Conservation (phyloP, 2,113 vertebrate genomes). For the Cryptotis parvus region DNA sequence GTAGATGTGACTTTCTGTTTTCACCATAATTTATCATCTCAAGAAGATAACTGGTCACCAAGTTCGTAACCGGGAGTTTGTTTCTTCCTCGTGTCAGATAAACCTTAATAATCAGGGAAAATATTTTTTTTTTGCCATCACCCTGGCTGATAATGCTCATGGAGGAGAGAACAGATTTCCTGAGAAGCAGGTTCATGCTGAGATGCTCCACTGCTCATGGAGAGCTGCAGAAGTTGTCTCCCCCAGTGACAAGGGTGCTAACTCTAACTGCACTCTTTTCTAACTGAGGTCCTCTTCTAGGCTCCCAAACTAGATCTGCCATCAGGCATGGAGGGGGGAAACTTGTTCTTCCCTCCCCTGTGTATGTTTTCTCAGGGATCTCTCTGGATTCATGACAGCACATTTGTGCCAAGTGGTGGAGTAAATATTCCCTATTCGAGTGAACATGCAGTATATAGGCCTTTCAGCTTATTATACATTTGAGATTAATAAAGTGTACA, state of each 20-base stretch:
- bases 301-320: slow-evolving; percentile 43
- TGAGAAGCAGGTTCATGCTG: neutral
- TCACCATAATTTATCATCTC: slow-evolving; percentile 22
- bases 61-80: neutral
- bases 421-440: slow-evolving; percentile 8
- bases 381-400: slow-evolving; percentile 55
- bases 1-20: slow-evolving; percentile 43
- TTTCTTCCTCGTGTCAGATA: slow-evolving; percentile 21
- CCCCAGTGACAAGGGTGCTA: neutral
- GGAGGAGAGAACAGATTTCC: neutral
- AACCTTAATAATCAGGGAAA: slow-evolving; percentile 1
- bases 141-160: neutral
- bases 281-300: neutral
- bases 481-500: slow-evolving; percentile 15
- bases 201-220: neutral
- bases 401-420: neutral
- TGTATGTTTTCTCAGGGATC: neutral
- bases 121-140: neutral
- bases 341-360: neutral
- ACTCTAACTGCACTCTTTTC: neutral
- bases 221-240: neutral
- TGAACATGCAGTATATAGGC: neutral
- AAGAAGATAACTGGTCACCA: slow-evolving; percentile 44
- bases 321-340: slow-evolving; percentile 51
- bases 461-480: neutral